These are phyloP conservation scores for Macropus fuliginosus DNA, from an alignment of 2,797 vertebrate genomes.

Conservation along the genomic window DNA sequence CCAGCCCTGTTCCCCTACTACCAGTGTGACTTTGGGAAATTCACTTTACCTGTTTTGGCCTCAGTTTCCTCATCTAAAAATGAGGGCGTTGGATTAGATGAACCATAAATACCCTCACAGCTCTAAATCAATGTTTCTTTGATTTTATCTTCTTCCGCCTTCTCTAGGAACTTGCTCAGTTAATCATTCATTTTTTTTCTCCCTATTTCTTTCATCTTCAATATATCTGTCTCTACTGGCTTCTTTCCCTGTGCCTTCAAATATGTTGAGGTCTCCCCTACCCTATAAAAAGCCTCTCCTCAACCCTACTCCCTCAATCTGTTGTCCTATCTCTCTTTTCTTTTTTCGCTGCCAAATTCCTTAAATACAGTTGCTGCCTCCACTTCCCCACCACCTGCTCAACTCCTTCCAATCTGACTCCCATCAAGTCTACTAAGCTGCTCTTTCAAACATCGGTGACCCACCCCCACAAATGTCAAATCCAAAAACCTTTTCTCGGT, in stretches of 20 bases:
- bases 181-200: not conserved
- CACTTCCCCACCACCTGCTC: not conserved
- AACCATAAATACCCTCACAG: not conserved
- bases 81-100: not conserved
- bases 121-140: not conserved
- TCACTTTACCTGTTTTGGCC: not conserved
- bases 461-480: not conserved
- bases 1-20: not conserved
- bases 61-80: not conserved
- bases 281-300: not conserved
- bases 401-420: not conserved
- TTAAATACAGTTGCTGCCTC: not conserved
- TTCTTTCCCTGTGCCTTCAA: not conserved
- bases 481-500: not conserved
- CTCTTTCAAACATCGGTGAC: not conserved
- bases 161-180: not conserved
- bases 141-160: not conserved
- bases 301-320: slow-evolving; percentile 5
- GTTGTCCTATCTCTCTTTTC: not conserved
- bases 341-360: slow-evolving; percentile 5
- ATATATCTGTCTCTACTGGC: not conserved
- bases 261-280: not conserved
- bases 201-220: not conserved
- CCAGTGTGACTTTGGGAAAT: not conserved
- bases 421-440: not conserved